These are phyloP conservation scores for Falco columbarius DNA, from an alignment of 2,797 vertebrate genomes.

Conservation along the genomic window DNA sequence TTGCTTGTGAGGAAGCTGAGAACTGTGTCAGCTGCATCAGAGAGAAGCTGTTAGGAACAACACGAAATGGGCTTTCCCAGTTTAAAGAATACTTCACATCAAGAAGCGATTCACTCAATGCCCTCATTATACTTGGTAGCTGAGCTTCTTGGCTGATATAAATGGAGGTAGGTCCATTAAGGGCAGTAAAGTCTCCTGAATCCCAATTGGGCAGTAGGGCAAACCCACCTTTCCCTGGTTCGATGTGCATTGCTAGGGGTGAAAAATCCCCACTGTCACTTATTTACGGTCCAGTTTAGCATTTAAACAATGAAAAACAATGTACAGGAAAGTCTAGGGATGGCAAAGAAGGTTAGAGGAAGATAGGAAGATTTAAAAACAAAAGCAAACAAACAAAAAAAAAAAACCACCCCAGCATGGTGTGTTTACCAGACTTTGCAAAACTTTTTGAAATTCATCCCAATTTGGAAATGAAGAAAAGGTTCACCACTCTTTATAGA, in stretches of 20 bases:
- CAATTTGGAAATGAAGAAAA: not conserved
- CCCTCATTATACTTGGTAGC: not conserved
- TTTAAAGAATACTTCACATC: not conserved
- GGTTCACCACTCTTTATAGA: not conserved
- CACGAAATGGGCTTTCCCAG: not conserved
- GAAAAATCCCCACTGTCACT: not conserved
- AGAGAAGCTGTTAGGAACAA: constrained; percentile 3
- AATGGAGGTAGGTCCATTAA: constrained; percentile 17
- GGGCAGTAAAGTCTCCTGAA: not conserved
- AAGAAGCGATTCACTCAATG: not conserved
- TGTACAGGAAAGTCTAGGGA: not conserved
- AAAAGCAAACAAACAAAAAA: not conserved
- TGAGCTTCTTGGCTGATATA: not conserved
- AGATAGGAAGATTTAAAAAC: not conserved
- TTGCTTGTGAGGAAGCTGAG: constrained; percentile 4
- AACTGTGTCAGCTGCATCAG: constrained; percentile 31
- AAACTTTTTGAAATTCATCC: not conserved
- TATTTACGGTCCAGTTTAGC: not conserved
- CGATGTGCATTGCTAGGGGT: not conserved
- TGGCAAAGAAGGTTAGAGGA: not conserved
- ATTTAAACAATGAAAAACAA: not conserved
- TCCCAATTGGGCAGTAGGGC: not conserved
- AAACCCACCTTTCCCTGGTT: not conserved
- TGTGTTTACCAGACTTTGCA: not conserved
- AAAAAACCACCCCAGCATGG: not conserved